A percentile compares a stretch with the other conserved stretches of the same genome.
phyloP scores from a whole-genome alignment of 2,797 vertebrate species.

The Diglossa cyanea region DNA sequence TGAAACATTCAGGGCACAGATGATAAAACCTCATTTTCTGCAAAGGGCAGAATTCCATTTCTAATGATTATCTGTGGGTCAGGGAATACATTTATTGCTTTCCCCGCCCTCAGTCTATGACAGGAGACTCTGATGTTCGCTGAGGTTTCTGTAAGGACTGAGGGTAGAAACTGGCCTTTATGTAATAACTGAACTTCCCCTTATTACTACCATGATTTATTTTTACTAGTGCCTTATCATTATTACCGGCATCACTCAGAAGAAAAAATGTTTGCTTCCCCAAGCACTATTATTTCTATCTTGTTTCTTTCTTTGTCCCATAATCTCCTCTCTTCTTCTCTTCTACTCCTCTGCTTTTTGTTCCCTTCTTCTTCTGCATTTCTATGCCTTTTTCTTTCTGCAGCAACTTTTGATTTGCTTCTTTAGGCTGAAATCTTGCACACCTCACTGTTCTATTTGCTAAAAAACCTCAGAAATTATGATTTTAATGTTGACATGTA shows the following conservation, averaged over 20 bases:
- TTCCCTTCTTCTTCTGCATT: neutral
- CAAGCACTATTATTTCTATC: neutral
- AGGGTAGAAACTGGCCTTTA: neutral
- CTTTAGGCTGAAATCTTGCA: neutral
- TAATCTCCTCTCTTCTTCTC: neutral
- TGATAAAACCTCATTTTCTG: slow-evolving; percentile 57
- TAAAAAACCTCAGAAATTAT: neutral
- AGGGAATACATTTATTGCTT: slow-evolving; percentile 52
- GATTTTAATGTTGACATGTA: neutral
- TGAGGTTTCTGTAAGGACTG: neutral
- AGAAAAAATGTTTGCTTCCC: slow-evolving; percentile 29
- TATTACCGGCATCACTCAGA: slow-evolving; percentile 23
- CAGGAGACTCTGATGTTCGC: neutral
- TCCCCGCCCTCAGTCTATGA: neutral
- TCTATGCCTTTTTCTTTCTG: neutral
- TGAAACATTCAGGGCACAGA: slow-evolving; percentile 41
- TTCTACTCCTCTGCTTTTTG: neutral
- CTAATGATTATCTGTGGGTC: slow-evolving; percentile 55
- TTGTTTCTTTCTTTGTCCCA: neutral
- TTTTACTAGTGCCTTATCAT: slow-evolving; percentile 26
- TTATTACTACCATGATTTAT: slow-evolving; percentile 31
- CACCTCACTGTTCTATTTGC: neutral
- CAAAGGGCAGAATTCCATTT: slow-evolving; percentile 53
- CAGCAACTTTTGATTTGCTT: neutral
- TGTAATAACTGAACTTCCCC: neutral